Evolutionary conservation across 2,113 vertebrate species (phyloP).

Genomic region (Aspiorhynchus laticeps): DNA sequence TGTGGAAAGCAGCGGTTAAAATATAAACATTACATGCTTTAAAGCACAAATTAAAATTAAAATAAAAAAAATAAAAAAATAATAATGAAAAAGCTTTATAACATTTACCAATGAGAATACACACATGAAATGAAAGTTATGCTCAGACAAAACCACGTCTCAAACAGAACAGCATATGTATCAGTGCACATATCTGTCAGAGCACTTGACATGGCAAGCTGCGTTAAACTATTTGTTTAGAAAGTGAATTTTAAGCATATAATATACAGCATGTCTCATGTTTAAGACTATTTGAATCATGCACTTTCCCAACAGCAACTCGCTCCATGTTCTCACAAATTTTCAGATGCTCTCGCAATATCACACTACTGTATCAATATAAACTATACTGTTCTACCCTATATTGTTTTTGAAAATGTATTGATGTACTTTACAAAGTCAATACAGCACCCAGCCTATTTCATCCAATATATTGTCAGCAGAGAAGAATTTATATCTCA

Average conservation of each 20-base stretch:
- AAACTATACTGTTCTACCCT: background rate
- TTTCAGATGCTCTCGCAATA: background rate
- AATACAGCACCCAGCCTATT: background rate
- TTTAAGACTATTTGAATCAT: background rate
- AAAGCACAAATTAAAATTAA: background rate
- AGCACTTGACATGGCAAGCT: background rate
- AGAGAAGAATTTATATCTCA: conserved; percentile 7
- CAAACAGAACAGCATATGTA: background rate
- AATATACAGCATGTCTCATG: background rate
- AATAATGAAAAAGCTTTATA: background rate
- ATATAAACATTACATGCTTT: background rate
- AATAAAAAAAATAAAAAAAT: background rate
- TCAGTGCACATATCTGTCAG: background rate
- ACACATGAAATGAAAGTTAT: too few relatives aligned
- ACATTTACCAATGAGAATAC: background rate
- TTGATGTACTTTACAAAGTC: background rate
- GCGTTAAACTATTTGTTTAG: background rate
- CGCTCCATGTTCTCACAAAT: background rate
- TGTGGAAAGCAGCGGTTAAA: background rate
- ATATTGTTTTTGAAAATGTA: background rate
- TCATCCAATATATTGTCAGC: conserved; percentile 7
- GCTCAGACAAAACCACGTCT: background rate
- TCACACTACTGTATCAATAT: background rate
- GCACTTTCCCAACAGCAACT: background rate
- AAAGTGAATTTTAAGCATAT: background rate